Base-by-base conservation (phyloP, 2,113 vertebrate genomes). In the Burhinus bistriatus region DNA sequence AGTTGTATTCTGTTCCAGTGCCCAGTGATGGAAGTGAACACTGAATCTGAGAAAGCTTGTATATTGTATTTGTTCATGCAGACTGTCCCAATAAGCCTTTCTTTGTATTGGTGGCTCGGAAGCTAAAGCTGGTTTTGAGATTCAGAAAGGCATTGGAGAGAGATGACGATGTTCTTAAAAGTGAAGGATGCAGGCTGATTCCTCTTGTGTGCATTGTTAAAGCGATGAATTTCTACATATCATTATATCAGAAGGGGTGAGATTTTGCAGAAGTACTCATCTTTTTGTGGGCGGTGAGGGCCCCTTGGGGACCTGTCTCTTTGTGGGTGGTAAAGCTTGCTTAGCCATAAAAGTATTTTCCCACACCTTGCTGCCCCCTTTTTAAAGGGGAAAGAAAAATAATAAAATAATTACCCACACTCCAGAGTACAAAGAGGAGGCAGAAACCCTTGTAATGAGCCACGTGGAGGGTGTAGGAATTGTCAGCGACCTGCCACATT, bases 281-380 rank as follows among this genome's bases (percentile, higher is more conserved):
- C 83, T 92, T 81, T 94, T 76, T 97, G 97, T 97, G 94, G 97
- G 98, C 45, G 96, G 89, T 94, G 90, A 97, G 93, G 96, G 96
- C 95, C 97, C 97, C 96, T 95, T 94, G 89, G 97, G 98, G 97
- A 97, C 97, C 93, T 97, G 84, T 96, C 89, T 98, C 95, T 98
- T 89, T 96, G 98, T 98, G 96, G 97, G 98, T 94, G 97, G 97
- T 96, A 89, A 97, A 97, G 96, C 95, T 98, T 95, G 97, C 95
- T 98, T 97, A 97, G 92, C 97, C 95, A 55, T 95, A 96, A 71
- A 90, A 98, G 95, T 97, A 97, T 95, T 98, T 97, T 98, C 97
- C 97, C 96, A 96, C 89, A 95, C 70, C 45, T 91, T 92, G 54
- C 83, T 96, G 79, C 81, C 76, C 87, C 25, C 73, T 93, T 96